These are phyloP conservation scores for Sipha maydis DNA, from an alignment of 2,888 invertebrate genomes.

Conservation along the genomic window DNA sequence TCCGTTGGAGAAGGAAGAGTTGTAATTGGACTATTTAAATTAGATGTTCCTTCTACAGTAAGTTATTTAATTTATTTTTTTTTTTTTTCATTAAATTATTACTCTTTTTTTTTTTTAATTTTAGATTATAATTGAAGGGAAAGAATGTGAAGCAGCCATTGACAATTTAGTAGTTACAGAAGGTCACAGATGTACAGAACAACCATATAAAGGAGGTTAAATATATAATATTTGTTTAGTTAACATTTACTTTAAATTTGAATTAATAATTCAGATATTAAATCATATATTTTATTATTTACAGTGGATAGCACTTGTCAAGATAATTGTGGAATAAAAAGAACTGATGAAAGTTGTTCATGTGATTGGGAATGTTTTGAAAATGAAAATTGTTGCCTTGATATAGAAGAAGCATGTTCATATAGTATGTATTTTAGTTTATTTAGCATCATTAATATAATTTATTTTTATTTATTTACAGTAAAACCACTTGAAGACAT, in stretches of 20 bases:
- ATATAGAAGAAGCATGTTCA: conserved; percentile 28
- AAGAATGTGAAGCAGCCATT: conserved; percentile 82
- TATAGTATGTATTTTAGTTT: conserved; percentile 20
- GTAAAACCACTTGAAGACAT: conserved; percentile 24
- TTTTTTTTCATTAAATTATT: background rate
- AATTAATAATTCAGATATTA: background rate
- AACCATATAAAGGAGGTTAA: conserved; percentile 24
- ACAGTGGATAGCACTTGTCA: conserved; percentile 1
- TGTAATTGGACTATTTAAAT: conserved; percentile 30
- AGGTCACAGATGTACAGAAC: conserved; percentile 71
- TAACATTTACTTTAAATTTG: background rate
- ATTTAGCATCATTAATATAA: background rate
- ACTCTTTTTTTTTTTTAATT: conserved; percentile 63
- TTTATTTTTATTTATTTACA: background rate
- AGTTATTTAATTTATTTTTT: background rate
- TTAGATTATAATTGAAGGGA: conserved; percentile 82
- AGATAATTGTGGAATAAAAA: conserved; percentile 42
- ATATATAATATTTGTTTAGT: background rate
- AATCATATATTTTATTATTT: background rate
- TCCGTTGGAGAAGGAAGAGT: conserved; percentile 41
- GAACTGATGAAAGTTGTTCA: background rate
- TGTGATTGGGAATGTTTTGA: conserved; percentile 46
- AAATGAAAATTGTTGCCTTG: conserved; percentile 39
- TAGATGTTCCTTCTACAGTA: conserved; percentile 17
- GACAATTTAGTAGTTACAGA: conserved; percentile 80